phyloP scores from a whole-genome alignment of 2,797 vertebrate species.

The Ataeniobius toweri region DNA sequence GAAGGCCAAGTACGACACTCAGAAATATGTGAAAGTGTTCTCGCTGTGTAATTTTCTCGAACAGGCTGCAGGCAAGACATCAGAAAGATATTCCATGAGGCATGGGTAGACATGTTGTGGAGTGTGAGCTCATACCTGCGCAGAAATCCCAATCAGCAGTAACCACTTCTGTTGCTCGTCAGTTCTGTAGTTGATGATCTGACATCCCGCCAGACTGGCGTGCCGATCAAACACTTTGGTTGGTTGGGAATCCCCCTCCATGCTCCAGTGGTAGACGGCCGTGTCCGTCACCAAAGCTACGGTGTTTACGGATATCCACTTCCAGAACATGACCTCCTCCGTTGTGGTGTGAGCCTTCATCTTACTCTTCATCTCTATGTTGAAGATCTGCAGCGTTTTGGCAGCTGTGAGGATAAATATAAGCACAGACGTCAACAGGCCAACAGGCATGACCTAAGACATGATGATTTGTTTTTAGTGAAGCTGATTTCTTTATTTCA shows the following conservation, averaged over 20 bases:
- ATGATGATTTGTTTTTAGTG: neutral
- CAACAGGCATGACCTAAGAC: neutral
- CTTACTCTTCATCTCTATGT: constrained; percentile 97
- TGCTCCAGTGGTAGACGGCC: constrained; percentile 92
- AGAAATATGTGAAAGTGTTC: neutral
- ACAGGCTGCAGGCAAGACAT: constrained; percentile 15
- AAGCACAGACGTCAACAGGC: constrained; percentile 16
- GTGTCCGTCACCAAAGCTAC: constrained; percentile 91
- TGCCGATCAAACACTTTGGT: constrained; percentile 92
- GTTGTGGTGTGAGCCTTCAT: constrained; percentile 93
- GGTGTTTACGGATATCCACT: constrained; percentile 93
- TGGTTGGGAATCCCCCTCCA: constrained; percentile 93
- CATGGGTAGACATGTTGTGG: constrained; percentile 14
- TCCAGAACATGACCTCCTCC: constrained; percentile 95
- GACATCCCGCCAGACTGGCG: constrained; percentile 89
- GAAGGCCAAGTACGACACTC: neutral
- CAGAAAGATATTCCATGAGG: neutral
- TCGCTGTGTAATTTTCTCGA: neutral
- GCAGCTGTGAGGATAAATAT: constrained; percentile 79
- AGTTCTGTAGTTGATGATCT: constrained; percentile 93
- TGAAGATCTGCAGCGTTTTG: constrained; percentile 95
- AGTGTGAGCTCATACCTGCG: constrained; percentile 81
- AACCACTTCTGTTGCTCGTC: constrained; percentile 94
- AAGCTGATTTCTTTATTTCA: neutral
- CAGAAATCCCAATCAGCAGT: constrained; percentile 92